phyloP scores from a whole-genome alignment of 2,113 vertebrate species.

The Oenanthe oenanthe region DNA sequence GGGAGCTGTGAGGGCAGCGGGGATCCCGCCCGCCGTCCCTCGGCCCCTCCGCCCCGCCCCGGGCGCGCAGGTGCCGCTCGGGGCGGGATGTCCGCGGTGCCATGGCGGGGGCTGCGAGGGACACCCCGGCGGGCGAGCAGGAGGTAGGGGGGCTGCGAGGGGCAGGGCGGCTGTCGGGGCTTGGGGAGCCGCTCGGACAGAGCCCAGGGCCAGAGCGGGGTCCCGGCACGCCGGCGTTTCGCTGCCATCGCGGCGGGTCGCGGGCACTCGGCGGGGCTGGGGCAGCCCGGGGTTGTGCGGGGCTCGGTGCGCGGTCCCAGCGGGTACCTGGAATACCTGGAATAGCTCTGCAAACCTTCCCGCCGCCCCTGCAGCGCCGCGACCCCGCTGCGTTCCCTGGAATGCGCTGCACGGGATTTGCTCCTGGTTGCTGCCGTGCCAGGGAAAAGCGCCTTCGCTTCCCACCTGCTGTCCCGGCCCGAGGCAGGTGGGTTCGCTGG shows the following conservation, averaged over 20 bases:
- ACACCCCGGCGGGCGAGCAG: not conserved
- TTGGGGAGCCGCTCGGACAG: not conserved
- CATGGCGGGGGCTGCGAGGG: not conserved
- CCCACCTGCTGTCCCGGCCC: not conserved
- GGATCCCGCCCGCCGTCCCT: not conserved
- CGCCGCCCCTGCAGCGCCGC: not conserved
- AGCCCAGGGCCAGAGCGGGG: not conserved
- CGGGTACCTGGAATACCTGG: not conserved
- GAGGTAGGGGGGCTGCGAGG: not conserved
- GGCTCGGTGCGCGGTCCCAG: not conserved
- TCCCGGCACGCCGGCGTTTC: not conserved
- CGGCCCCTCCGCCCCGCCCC: not conserved
- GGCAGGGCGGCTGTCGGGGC: not conserved
- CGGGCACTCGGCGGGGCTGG: not conserved
- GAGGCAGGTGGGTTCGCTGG: not conserved
- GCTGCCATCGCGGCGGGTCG: not conserved
- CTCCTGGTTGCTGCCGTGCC: not conserved
- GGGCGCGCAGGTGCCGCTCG: not conserved
- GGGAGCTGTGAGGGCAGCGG: not conserved
- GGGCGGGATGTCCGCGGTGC: not conserved
- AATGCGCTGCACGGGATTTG: accelerated
- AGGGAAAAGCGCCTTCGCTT: not conserved
- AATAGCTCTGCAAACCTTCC: accelerated
- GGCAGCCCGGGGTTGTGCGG: not conserved
- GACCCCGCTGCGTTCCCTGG: accelerated